phyloP scores from a whole-genome alignment of 2,888 invertebrate genomes.

The Coecobrya sp. region DNA sequence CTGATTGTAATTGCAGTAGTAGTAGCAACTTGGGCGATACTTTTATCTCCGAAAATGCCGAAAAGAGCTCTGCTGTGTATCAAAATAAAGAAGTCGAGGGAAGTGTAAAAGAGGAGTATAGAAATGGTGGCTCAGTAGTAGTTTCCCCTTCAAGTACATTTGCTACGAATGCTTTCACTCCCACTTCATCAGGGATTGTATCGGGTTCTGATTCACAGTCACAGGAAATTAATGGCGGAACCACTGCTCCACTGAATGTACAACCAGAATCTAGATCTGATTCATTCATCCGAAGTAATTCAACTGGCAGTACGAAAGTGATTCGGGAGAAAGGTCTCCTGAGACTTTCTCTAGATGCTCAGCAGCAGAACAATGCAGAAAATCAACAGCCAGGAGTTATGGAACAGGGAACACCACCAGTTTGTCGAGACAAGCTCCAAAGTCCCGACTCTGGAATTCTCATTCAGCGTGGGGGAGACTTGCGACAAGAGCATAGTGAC shows the following conservation, averaged over 20 bases:
- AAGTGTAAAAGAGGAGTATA: background rate
- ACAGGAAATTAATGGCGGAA: conserved; percentile 2
- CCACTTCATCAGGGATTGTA: background rate
- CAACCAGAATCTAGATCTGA: background rate
- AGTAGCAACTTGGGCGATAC: background rate
- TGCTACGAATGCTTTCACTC: background rate
- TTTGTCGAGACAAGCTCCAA: background rate
- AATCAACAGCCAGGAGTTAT: background rate
- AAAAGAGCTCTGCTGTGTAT: background rate
- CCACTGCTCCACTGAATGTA: background rate
- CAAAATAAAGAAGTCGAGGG: background rate
- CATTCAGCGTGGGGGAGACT: conserved; percentile 16
- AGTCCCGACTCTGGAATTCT: conserved; percentile 65
- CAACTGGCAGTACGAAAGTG: conserved; percentile 10
- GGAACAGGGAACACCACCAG: background rate
- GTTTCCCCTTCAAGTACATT: background rate
- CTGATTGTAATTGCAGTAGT: background rate
- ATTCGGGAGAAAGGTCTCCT: conserved; percentile 38
- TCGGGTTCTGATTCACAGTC: background rate
- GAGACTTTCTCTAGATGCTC: conserved; percentile 37
- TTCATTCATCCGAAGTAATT: background rate
- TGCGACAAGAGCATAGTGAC: background rate
- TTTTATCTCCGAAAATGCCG: background rate
- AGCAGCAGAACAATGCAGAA: background rate
- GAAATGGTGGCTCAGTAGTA: background rate